Base-by-base conservation (phyloP, 2,113 vertebrate species). In the Turdus rufiventris region DNA sequence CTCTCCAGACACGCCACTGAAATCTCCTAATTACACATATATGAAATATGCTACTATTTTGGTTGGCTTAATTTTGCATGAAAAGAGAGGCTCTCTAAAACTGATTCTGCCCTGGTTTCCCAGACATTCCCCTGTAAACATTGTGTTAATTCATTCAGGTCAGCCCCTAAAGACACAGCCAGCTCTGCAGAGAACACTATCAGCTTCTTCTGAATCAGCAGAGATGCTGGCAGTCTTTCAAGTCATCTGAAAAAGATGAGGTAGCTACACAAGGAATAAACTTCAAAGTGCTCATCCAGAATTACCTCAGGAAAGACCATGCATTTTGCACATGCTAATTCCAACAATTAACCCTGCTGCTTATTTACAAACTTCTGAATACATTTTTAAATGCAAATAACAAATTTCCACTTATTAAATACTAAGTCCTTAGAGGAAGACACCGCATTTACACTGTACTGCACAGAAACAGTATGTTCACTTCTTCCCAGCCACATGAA, bases 171-270 rank as follows among this genome's bases (percentile, higher is more conserved):
- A 93, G 75, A 89, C 33, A 42, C 84, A 93, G 95, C 48, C 78
- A 96, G 71, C 89, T 82, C 72, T 83, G 88, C 90, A 93, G 74
- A 43, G 54, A 96, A 96, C 97, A 97, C 96, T 89, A 66, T 89
- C 91, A 82, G 93, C 81, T 92, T 96, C 96, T 89, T 94, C 88
- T 62, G 89, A 89, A 97, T 75, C 89, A 92, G 82, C 91, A 91
- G 12, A n/a, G 72, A 95, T 53, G 34, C 72, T 83, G 94, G 95
- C 94, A 95, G 96, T 65, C 48, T 91, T 94, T 88, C 89, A 72
- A 85, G 60, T 38, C 40, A 68, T 34, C 65, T 0, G 0, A 84
- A 91, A 85, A 91, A 92, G 70, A 86, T 5, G 54, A 75, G 78
- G 78, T 90, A 90, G 63, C 74, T 93, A 68, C 72, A 85, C 47